Conservation (phyloP, 2,797 vertebrate genomes). For the Borostomias antarcticus region DNA sequence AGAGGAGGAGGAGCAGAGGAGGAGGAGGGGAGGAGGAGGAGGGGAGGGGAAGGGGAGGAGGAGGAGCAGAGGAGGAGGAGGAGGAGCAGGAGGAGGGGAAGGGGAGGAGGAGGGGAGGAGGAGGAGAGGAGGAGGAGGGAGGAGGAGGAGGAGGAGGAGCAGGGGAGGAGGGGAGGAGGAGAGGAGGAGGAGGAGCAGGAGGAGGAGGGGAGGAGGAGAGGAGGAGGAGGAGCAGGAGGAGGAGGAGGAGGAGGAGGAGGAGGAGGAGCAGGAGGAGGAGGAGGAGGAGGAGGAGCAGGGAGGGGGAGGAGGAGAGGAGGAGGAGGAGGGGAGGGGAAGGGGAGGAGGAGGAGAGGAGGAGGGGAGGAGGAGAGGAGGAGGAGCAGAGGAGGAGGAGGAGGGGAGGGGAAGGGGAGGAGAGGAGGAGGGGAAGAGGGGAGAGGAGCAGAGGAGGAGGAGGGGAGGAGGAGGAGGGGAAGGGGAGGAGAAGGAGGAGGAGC, state of each 20-base stretch:
- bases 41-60: background rate
- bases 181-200: background rate
- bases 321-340: background rate
- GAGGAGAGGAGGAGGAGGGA: no score
- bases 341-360: background rate
- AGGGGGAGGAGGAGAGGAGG: background rate
- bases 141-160: background rate
- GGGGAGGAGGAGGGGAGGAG: background rate
- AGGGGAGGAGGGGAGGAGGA: no score
- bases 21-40: background rate
- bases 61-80: background rate
- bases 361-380: background rate
- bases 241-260: no score
- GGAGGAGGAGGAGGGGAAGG: conserved; percentile 43
- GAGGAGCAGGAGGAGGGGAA: background rate
- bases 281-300: background rate
- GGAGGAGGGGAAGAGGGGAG: conserved; percentile 27
- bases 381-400: background rate
- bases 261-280: background rate
- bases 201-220: background rate
- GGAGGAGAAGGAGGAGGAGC: background rate
- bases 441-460: conserved; percentile 2
- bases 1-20: background rate
- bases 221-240: background rate
- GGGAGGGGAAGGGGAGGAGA: background rate